Conservation (phyloP, 2,797 vertebrate genomes). For the Tenualosa thibaudeaui region DNA sequence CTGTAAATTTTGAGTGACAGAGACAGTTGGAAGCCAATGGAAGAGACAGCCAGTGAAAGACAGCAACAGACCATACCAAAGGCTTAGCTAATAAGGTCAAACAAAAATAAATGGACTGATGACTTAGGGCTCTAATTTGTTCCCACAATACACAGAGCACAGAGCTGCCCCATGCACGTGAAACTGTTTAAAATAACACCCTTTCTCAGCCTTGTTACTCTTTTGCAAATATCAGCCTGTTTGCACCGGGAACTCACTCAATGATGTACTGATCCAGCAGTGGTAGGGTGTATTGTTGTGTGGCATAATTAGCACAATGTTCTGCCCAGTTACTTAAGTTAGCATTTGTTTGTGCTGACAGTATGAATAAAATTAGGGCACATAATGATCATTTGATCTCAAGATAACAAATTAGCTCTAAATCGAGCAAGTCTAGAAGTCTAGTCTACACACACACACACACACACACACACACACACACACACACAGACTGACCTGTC, state of each 20-base stretch:
- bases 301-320: too few species aligned
- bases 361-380: too few species aligned
- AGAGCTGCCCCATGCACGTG: too few species aligned
- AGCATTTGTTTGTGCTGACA: too few species aligned
- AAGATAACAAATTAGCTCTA: background rate
- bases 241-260: too few species aligned
- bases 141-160: too few species aligned
- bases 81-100: background rate
- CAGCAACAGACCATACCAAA: background rate
- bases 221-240: too few species aligned
- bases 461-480: background rate
- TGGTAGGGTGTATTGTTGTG: too few species aligned
- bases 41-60: background rate
- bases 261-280: too few species aligned
- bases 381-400: background rate
- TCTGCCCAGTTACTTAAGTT: too few species aligned
- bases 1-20: slow-evolving; percentile 7
- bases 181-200: too few species aligned
- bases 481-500: slow-evolving; percentile 79
- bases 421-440: background rate
- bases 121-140: background rate
- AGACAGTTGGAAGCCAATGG: background rate
- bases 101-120: background rate
- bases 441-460: background rate
- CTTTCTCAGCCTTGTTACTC: too few species aligned